Evolutionary conservation across 2,113 vertebrate species (phyloP), one percentile per base, ranked within the genome.

Genomic region (Microcebus lehilahytsara): DNA sequence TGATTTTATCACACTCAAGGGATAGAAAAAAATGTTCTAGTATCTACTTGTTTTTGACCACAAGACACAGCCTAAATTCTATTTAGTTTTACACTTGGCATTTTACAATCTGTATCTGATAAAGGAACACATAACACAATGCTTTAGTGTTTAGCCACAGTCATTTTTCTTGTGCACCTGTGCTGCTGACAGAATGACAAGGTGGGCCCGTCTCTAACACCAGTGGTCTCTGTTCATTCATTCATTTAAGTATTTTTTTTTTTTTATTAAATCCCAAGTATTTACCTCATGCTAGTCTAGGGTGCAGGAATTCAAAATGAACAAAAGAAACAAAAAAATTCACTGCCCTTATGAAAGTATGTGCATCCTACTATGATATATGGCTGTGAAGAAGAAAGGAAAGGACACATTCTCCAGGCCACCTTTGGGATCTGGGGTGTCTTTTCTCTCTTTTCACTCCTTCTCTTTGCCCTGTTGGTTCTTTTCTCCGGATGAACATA

Each of bases 401-500:
- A 77, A 27, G 19, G 7, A 34, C 34, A 6, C 3, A 5, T 40
- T 64, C 71, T 17, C 1, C 9, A 25, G 34, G n/a, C 5, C 37
- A 9, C 0, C 23, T 34, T 9, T 1, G 6, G 51, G n/a, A 14
- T 11, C 22, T 20, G 1, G 3, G 2, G 5, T 53, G 3, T 9
- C 22, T 60, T 37, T 85, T 40, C 32, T 91, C 3, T 37, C 32
- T 74, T 89, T n/a, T 85, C 4, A 40, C 10, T 9, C 0, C 51
- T 46, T 46, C 27, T 0, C 30, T 74, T 66, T 34, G 10, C 17
- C 37, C n/a, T 64, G 9, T 10, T 2, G n/a, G 22, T 40, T 75
- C 8, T 72, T 69, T 37, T 37, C 17, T 87, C 42, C 42, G 77
- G 53, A 11, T 12, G 2, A 53, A 34, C 23, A 13, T 49, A 23